Conservation (phyloP, 2,888 invertebrate genomes). For the Cenopis cana region DNA sequence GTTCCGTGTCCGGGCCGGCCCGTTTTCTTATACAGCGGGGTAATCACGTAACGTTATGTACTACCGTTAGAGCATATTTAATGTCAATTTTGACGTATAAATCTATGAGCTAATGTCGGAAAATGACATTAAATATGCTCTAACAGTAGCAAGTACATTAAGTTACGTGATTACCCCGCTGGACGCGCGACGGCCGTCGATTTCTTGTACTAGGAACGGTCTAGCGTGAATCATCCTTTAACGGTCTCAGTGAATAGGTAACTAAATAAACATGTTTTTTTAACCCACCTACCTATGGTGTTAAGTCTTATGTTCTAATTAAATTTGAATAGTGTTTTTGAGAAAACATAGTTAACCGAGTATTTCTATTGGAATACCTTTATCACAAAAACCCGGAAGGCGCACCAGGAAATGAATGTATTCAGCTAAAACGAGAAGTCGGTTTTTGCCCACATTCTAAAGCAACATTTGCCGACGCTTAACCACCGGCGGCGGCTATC, state of each 20-base stretch:
- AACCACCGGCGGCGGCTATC: slow-evolving; percentile 45
- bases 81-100: too few species aligned
- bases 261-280: background rate
- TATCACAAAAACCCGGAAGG: slow-evolving; percentile 57
- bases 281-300: background rate
- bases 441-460: slow-evolving; percentile 62
- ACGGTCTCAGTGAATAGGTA: background rate
- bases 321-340: slow-evolving; percentile 4
- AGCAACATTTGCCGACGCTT: slow-evolving; percentile 52
- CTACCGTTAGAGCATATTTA: too few species aligned
- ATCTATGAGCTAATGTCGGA: too few species aligned
- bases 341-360: slow-evolving; percentile 10
- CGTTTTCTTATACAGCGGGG: too few species aligned
- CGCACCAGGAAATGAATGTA: slow-evolving; percentile 58
- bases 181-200: too few species aligned
- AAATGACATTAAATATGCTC: too few species aligned
- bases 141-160: too few species aligned
- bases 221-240: too few species aligned
- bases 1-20: too few species aligned
- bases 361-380: slow-evolving; percentile 36
- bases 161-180: too few species aligned
- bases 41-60: too few species aligned
- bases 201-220: too few species aligned
- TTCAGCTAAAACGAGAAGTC: slow-evolving; percentile 54
- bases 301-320: slow-evolving; percentile 5